phyloP scores from a whole-genome alignment of 1,140 invertebrate species.

The Oncopodura yosiiana region DNA sequence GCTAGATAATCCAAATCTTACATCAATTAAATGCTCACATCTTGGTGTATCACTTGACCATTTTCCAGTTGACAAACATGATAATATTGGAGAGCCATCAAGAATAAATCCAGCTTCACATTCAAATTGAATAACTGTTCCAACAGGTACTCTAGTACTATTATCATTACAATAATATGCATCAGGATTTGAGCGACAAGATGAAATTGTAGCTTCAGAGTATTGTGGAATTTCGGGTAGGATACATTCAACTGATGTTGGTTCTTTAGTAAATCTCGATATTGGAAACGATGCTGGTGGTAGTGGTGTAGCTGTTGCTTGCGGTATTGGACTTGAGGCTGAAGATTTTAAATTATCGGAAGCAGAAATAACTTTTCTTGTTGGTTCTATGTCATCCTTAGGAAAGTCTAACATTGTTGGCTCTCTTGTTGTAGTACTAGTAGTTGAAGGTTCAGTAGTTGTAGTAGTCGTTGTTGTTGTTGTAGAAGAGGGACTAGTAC shows the following conservation, averaged over 20 bases:
- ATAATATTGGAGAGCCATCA: slow-evolving; percentile 19
- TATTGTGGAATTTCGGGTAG: slow-evolving; percentile 28
- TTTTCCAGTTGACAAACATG: slow-evolving; percentile 15
- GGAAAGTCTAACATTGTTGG: not conserved
- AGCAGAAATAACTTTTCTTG: not conserved
- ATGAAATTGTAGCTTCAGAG: slow-evolving; percentile 23
- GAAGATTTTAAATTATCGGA: not conserved
- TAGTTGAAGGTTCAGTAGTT: not conserved
- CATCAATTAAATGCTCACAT: slow-evolving; percentile 33
- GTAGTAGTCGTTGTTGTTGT: not conserved
- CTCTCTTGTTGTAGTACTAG: not conserved
- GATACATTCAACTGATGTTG: slow-evolving; percentile 10
- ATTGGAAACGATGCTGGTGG: slow-evolving; percentile 1
- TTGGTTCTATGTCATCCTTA: not conserved
- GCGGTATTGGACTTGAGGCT: no score
- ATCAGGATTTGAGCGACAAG: slow-evolving; percentile 25
- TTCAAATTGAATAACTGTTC: slow-evolving; percentile 9
- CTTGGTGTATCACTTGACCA: slow-evolving; percentile 25
- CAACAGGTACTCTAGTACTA: slow-evolving; percentile 12
- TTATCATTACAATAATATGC: slow-evolving; percentile 22
- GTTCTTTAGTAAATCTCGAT: not conserved
- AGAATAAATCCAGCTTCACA: slow-evolving; percentile 22
- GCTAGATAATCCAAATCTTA: slow-evolving; percentile 25
- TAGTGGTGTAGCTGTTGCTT: no score
- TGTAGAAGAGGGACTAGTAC: not conserved